Conservation (phyloP, 1,140 invertebrate genomes). For the Lepidurus arcticus region DNA sequence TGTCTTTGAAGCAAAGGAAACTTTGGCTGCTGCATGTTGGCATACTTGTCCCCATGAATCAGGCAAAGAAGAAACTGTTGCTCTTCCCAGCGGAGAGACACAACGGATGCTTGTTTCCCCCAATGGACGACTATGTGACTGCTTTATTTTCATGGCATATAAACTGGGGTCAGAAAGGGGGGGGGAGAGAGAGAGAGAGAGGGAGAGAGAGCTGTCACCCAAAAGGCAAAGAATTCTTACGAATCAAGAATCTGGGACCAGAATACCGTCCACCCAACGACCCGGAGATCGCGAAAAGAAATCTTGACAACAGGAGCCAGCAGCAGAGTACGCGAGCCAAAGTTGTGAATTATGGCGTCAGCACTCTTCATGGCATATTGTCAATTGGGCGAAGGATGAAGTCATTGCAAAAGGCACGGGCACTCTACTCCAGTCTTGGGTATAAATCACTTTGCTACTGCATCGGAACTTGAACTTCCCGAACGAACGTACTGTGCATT, state of each 20-base stretch:
- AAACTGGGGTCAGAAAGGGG: background rate
- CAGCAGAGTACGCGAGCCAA: background rate
- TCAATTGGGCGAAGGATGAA: background rate
- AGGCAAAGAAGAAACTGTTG: background rate
- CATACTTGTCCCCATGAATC: background rate
- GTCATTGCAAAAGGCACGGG: background rate
- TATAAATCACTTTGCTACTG: background rate
- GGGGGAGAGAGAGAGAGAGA: too few relatives aligned
- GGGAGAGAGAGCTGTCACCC: background rate
- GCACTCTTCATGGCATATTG: conserved; percentile 9
- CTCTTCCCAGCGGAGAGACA: background rate
- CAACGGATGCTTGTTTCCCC: background rate
- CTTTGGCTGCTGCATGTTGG: background rate
- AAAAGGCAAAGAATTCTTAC: background rate
- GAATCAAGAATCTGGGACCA: background rate
- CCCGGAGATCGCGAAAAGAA: too few relatives aligned
- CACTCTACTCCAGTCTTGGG: too few relatives aligned
- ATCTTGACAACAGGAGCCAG: too few relatives aligned
- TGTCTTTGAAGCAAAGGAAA: background rate
- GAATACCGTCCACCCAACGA: too few relatives aligned
- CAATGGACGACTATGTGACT: background rate
- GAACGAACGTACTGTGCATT: background rate
- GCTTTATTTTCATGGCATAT: background rate
- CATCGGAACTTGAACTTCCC: conserved; percentile 8
- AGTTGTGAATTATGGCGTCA: background rate